These are phyloP conservation scores for Pogona vitticeps DNA, from an alignment of 2,113 vertebrate species.

Conservation along the genomic window DNA sequence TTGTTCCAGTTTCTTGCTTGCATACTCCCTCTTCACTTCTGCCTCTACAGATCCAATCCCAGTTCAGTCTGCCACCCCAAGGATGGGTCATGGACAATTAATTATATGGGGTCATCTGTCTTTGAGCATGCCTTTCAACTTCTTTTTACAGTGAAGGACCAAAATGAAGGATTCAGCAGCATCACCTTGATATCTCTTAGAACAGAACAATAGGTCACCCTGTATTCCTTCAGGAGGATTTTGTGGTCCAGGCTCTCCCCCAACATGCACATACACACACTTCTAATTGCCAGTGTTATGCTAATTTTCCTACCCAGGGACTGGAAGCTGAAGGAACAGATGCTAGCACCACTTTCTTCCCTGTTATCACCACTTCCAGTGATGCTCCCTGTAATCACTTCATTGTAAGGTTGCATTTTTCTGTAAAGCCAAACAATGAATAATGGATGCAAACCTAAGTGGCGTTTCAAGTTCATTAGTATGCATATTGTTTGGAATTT, in stretches of 20 bases:
- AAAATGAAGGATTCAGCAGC: not conserved
- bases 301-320: conserved; percentile 56
- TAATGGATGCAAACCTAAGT: conserved; percentile 74
- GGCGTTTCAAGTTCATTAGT: conserved; percentile 72
- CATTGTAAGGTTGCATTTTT: conserved; percentile 56
- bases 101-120: too few relatives aligned
- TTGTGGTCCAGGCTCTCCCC: conserved; percentile 25
- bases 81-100: too few relatives aligned
- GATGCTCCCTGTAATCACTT: conserved; percentile 63
- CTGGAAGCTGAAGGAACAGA: conserved; percentile 55
- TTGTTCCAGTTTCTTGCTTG: too few relatives aligned
- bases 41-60: too few relatives aligned
- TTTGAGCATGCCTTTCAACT: not conserved
- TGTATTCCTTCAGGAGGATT: conserved; percentile 34
- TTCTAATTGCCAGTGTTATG: conserved; percentile 25
- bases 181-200: not conserved
- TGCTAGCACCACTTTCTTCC: conserved; percentile 52
- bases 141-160: not conserved
- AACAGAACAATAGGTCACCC: not conserved
- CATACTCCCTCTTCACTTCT: too few relatives aligned
- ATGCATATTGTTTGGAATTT: conserved; percentile 70
- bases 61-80: too few relatives aligned
- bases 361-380: conserved; percentile 66
- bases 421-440: conserved; percentile 70
- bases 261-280: not conserved